These are phyloP conservation scores for Valencia hispanica DNA, from an alignment of 2,797 vertebrate genomes.

Conservation along the genomic window DNA sequence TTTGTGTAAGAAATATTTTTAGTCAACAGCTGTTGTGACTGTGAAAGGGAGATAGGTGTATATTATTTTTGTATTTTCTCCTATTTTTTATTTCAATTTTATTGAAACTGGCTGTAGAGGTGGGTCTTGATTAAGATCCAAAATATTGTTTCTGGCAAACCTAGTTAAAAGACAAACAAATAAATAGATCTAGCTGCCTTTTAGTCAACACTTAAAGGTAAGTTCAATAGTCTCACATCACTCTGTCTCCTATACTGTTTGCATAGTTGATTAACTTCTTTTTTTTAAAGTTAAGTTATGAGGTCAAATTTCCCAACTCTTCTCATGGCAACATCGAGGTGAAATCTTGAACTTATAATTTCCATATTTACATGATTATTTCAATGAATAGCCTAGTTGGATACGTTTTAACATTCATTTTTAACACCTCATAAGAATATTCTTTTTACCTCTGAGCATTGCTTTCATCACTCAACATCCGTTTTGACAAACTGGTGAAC, in stretches of 20 bases:
- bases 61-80: not conserved
- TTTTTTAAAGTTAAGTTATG: slow-evolving; percentile 24
- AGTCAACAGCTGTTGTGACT: slow-evolving; percentile 11
- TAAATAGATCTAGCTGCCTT: too few relatives aligned
- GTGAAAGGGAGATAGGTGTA: not conserved
- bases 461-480: slow-evolving; percentile 39
- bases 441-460: not conserved
- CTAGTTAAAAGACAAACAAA: not conserved
- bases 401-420: too few relatives aligned
- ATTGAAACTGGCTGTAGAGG: slow-evolving; percentile 6
- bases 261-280: slow-evolving; percentile 42
- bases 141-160: not conserved
- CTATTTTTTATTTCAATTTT: not conserved
- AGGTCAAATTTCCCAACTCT: slow-evolving; percentile 46
- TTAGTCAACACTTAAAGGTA: not conserved
- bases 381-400: too few relatives aligned
- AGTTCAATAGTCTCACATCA: not conserved
- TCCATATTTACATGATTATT: not conserved
- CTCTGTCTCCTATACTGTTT: slow-evolving; percentile 22
- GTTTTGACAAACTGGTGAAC: slow-evolving; percentile 27
- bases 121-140: not conserved
- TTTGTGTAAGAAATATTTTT: slow-evolving; percentile 12
- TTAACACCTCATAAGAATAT: not conserved
- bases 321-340: slow-evolving; percentile 35
- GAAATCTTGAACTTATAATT: slow-evolving; percentile 24